phyloP scores from a whole-genome alignment of 2,888 invertebrate genomes.

The Polyommatus iphigenia region DNA sequence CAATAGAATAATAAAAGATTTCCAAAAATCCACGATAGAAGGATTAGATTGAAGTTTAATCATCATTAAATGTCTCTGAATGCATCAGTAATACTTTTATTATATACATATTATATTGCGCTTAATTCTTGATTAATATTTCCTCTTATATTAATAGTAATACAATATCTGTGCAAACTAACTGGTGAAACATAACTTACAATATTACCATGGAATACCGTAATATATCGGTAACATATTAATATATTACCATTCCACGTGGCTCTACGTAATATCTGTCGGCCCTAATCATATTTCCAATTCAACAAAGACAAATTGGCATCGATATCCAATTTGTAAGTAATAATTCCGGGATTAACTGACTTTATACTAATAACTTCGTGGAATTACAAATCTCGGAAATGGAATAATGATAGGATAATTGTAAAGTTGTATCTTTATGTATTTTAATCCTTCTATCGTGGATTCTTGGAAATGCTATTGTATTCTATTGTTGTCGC shows the following conservation, averaged over 20 bases:
- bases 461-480: no score
- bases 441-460: not conserved
- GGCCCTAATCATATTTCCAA: constrained; percentile 1
- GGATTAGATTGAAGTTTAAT: no score
- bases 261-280: not conserved
- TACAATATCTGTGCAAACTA: not conserved
- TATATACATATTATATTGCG: not conserved
- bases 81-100: no score
- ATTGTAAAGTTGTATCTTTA: not conserved
- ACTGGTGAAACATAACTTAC: not conserved
- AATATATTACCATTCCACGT: constrained; percentile 16
- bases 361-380: not conserved
- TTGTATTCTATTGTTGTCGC: no score
- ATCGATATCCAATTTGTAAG: constrained; percentile 25
- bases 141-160: not conserved
- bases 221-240: not conserved
- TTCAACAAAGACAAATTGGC: constrained; percentile 15
- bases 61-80: no score
- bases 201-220: not conserved
- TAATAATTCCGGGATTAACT: constrained; percentile 16
- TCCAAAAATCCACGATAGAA: no score
- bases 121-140: not conserved
- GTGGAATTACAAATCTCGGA: not conserved
- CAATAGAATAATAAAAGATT: no score
- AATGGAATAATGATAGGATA: not conserved